Evolutionary conservation across 2,888 invertebrate species (phyloP).

Genomic region (Tenthredo livida): DNA sequence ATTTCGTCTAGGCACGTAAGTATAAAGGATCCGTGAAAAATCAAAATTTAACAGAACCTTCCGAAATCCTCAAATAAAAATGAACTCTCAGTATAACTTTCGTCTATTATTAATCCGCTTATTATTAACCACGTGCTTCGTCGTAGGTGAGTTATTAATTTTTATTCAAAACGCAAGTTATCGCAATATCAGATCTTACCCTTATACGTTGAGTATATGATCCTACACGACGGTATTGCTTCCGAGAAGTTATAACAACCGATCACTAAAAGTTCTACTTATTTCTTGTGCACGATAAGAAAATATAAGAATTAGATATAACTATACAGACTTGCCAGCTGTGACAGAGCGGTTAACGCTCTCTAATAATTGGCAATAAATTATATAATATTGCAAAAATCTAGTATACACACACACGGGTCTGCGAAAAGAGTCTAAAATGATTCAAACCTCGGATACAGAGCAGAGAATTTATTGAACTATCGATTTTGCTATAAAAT

Average conservation of each 20-base stretch:
- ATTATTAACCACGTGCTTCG: background rate
- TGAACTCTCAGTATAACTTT: background rate
- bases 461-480: background rate
- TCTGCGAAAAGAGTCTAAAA: no score
- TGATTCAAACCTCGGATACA: background rate
- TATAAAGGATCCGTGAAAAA: conserved; percentile 19
- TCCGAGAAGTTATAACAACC: background rate
- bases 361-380: conserved; percentile 25
- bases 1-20: background rate
- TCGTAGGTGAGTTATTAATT: conserved; percentile 33
- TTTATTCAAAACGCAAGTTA: background rate
- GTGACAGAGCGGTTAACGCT: conserved; percentile 27
- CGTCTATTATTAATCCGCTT: background rate
- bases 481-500: background rate
- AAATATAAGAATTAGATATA: background rate
- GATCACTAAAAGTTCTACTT: background rate
- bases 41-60: background rate
- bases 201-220: background rate
- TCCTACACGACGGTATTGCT: background rate
- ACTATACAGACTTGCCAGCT: conserved; percentile 4
- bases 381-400: background rate
- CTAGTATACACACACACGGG: background rate
- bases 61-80: background rate
- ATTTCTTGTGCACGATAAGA: background rate
- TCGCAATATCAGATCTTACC: background rate